Percentiles rank a stretch among this genome's conserved stretches.
phyloP scores from a whole-genome alignment of 2,888 invertebrate species.

The Minunthozetes semirufus region DNA sequence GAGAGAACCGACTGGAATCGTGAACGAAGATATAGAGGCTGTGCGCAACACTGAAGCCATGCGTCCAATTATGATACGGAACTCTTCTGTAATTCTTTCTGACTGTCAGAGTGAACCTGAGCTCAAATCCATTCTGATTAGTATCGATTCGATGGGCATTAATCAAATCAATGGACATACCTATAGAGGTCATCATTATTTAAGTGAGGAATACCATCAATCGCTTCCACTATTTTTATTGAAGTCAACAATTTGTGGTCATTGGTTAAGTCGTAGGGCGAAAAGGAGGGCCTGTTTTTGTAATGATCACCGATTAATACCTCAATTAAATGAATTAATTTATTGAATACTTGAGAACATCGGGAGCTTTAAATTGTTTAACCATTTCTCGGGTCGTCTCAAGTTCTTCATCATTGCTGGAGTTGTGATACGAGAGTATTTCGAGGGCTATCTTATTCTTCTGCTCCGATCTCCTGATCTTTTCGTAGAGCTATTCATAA shows the following conservation, averaged over 20 bases:
- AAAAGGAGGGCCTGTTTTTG: not conserved
- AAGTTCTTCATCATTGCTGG: slow-evolving; percentile 65
- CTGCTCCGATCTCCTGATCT: slow-evolving; percentile 71
- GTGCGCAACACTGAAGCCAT: slow-evolving; percentile 79
- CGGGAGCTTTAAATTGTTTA: not conserved
- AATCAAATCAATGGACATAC: not conserved
- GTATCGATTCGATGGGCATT: not conserved
- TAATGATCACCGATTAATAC: not conserved
- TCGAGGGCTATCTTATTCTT: slow-evolving; percentile 71
- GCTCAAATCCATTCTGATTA: not conserved
- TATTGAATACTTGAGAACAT: not conserved
- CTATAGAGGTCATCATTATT: slow-evolving; percentile 11
- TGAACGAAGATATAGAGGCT: slow-evolving; percentile 70
- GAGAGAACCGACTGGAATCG: slow-evolving; percentile 53
- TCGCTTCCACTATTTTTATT: slow-evolving; percentile 3
- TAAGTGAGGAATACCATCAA: not conserved
- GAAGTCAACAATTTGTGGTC: slow-evolving; percentile 19
- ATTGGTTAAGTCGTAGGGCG: not conserved
- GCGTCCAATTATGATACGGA: slow-evolving; percentile 81
- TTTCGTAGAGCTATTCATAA: slow-evolving; percentile 60
- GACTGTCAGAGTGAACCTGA: slow-evolving; percentile 66
- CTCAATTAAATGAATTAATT: not conserved
- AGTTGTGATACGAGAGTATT: slow-evolving; percentile 74
- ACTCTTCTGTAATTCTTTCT: slow-evolving; percentile 75
- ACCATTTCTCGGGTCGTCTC: slow-evolving; percentile 36